Percentiles rank a stretch among this genome's conserved stretches.
Evolutionary conservation across 1,140 invertebrate genomes (phyloP).

Genomic region (Ephestia elutella): DNA sequence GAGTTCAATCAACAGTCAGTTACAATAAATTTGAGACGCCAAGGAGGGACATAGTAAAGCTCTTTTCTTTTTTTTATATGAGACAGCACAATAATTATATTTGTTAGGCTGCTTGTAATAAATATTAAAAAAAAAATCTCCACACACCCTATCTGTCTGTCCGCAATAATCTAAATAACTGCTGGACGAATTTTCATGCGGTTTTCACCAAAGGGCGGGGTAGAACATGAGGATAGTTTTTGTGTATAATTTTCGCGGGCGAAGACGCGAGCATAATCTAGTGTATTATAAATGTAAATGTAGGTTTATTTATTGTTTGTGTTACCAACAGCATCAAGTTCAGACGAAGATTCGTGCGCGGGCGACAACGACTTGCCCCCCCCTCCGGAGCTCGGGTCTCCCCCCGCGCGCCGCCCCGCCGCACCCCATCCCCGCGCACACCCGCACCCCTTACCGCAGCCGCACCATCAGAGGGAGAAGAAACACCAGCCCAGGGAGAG

Average conservation of each 20-base stretch:
- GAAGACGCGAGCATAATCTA: not conserved
- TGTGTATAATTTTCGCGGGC: not conserved
- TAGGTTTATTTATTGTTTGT: not conserved
- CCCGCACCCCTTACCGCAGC: conserved; percentile 41
- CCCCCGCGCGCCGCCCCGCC: conserved; percentile 54
- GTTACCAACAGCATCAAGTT: conserved; percentile 50
- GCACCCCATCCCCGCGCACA: conserved; percentile 44
- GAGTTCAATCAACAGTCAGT: no score
- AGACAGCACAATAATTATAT: no score
- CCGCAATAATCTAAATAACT: no score
- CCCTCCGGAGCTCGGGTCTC: conserved; percentile 54
- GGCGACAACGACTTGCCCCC: conserved; percentile 58
- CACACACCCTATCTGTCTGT: no score
- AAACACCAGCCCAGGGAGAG: conserved; percentile 43
- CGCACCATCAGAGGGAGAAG: conserved; percentile 43
- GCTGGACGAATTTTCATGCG: not conserved
- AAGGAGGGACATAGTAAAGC: no score
- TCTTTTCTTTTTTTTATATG: no score
- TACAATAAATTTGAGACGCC: no score
- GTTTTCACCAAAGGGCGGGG: no score
- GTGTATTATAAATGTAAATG: not conserved
- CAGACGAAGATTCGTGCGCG: conserved; percentile 63
- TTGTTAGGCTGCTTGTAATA: no score
- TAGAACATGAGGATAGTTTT: no score
- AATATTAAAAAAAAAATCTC: no score